Conservation (phyloP, 2,113 vertebrate genomes). For the Pseudolaguvia tuberculata region DNA sequence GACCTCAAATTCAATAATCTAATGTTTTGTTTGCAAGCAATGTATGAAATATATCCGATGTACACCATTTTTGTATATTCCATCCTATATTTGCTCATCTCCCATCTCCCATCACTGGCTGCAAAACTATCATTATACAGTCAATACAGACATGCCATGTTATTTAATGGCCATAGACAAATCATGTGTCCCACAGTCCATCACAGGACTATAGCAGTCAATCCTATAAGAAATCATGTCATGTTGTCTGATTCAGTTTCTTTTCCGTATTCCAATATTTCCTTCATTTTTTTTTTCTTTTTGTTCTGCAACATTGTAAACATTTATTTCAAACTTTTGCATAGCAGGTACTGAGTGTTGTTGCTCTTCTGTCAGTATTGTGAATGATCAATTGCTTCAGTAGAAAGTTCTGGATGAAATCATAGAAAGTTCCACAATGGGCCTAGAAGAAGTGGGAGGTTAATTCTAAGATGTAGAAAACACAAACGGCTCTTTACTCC, state of each 20-base stretch:
- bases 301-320: constrained; percentile 2
- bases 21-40: neutral
- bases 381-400: constrained; percentile 47
- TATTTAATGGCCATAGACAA: neutral
- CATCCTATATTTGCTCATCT: neutral
- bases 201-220: neutral
- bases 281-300: neutral
- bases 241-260: neutral
- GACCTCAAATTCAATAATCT: too few relatives aligned
- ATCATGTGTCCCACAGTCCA: neutral
- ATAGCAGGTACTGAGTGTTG: constrained; percentile 39
- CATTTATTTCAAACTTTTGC: constrained; percentile 39
- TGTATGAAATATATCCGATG: neutral
- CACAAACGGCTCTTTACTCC: constrained; percentile 54
- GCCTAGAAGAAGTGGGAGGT: constrained; percentile 36
- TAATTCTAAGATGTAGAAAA: constrained; percentile 63
- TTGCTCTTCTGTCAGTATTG: constrained; percentile 62
- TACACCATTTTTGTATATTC: neutral
- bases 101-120: neutral
- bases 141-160: neutral
- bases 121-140: neutral
- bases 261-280: neutral
- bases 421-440: constrained; percentile 58
- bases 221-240: neutral
- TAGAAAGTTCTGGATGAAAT: constrained; percentile 55